Evolutionary conservation across 2,113 vertebrate genomes (phyloP).

Genomic region (Morone saxatilis): DNA sequence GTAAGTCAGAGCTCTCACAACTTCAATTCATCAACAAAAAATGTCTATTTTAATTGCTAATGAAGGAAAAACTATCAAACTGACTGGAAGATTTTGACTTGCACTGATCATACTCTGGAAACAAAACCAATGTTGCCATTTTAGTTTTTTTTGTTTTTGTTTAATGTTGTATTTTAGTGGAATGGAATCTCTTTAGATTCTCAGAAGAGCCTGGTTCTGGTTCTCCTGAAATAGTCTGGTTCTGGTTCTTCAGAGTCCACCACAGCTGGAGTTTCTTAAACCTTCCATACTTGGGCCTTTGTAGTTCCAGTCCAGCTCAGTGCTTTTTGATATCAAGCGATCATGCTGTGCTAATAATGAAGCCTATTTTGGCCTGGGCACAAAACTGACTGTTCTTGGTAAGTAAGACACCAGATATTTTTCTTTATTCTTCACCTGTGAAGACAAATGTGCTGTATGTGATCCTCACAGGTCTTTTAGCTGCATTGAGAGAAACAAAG

Average conservation of each 20-base stretch:
- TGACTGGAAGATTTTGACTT: background rate
- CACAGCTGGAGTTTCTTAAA: background rate
- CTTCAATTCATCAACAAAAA: background rate
- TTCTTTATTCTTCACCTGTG: background rate
- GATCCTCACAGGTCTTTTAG: too few relatives aligned
- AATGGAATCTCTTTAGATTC: background rate
- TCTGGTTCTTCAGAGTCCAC: background rate
- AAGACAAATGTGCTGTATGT: background rate
- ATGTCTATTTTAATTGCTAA: background rate
- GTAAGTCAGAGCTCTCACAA: constrained; percentile 8
- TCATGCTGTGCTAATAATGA: constrained; percentile 43
- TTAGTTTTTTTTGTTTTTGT: background rate
- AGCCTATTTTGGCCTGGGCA: constrained; percentile 75
- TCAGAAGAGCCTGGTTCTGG: background rate
- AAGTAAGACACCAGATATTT: background rate
- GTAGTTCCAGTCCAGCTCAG: background rate
- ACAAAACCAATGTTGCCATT: background rate
- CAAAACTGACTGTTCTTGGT: constrained; percentile 61
- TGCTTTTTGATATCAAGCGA: constrained; percentile 15
- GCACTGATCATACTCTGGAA: background rate
- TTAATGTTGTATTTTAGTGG: background rate
- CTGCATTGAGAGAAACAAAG: too few relatives aligned
- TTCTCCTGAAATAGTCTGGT: background rate
- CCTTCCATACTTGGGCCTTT: background rate
- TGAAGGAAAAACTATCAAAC: background rate